These are phyloP conservation scores for Falco novaeseelandiae DNA, from an alignment of 2,797 vertebrate genomes.

Conservation along the genomic window DNA sequence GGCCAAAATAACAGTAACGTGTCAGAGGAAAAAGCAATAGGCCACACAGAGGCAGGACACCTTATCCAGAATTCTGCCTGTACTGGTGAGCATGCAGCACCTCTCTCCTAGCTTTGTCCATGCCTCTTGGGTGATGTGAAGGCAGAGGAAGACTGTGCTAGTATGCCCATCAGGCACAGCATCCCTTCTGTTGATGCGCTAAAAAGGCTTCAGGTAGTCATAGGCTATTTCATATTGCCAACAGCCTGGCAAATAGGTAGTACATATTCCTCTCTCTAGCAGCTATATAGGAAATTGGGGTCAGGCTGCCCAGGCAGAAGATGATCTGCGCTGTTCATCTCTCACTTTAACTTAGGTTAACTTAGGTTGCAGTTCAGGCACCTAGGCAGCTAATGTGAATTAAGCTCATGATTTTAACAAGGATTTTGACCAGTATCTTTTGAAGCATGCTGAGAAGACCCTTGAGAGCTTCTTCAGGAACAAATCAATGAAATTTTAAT, in stretches of 20 bases:
- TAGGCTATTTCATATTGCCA: neutral
- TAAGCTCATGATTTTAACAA: neutral
- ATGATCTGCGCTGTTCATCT: neutral
- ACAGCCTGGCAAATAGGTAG: neutral
- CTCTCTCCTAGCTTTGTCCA: neutral
- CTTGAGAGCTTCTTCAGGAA: neutral
- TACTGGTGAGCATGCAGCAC: neutral
- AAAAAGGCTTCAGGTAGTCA: neutral
- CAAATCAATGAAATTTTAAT: neutral
- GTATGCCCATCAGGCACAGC: neutral
- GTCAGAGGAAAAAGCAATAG: neutral
- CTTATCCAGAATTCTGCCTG: neutral
- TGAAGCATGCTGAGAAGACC: neutral
- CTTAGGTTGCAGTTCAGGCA: neutral
- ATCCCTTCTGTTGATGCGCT: neutral
- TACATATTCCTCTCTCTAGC: neutral
- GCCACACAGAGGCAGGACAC: neutral
- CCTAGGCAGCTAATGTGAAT: neutral
- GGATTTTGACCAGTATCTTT: neutral
- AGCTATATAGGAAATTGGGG: neutral
- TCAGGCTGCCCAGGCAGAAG: neutral
- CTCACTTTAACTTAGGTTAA: neutral
- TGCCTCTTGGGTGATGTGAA: neutral
- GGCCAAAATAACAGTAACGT: neutral
- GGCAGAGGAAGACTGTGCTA: neutral